Conservation (phyloP, 2,888 invertebrate species). For the Parnassius orleans region DNA sequence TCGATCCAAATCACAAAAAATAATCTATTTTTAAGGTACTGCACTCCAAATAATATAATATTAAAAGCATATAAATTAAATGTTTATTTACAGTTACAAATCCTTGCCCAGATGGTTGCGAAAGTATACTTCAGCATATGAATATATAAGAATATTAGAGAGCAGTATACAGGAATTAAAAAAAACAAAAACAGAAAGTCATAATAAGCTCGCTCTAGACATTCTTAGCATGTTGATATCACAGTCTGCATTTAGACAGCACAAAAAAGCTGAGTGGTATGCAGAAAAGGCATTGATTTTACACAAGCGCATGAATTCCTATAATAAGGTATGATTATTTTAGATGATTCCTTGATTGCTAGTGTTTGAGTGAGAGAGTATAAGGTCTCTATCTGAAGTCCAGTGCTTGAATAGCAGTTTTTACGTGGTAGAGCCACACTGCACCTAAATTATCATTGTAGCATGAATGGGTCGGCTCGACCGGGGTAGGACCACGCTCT, state of each 20-base stretch:
- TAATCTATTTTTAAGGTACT: too few species aligned
- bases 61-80: background rate
- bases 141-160: conserved; percentile 63
- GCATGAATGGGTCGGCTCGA: too few species aligned
- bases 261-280: conserved; percentile 77
- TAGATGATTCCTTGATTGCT: background rate
- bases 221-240: conserved; percentile 73
- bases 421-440: too few species aligned
- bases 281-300: conserved; percentile 83
- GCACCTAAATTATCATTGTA: too few species aligned
- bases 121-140: conserved; percentile 78
- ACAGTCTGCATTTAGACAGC: conserved; percentile 69
- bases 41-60: background rate
- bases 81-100: conserved; percentile 46
- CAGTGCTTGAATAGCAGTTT: too few species aligned
- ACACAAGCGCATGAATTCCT: conserved; percentile 55
- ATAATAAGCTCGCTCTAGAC: conserved; percentile 65
- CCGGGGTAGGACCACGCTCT: too few species aligned
- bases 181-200: conserved; percentile 40
- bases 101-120: conserved; percentile 76
- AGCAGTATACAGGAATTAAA: conserved; percentile 63
- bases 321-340: conserved; percentile 48
- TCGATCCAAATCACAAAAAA: too few species aligned
- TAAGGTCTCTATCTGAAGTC: too few species aligned
- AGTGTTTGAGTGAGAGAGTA: background rate